Base-by-base conservation (phyloP, 2,797 vertebrate species). In the Gallinago nigripennis region DNA sequence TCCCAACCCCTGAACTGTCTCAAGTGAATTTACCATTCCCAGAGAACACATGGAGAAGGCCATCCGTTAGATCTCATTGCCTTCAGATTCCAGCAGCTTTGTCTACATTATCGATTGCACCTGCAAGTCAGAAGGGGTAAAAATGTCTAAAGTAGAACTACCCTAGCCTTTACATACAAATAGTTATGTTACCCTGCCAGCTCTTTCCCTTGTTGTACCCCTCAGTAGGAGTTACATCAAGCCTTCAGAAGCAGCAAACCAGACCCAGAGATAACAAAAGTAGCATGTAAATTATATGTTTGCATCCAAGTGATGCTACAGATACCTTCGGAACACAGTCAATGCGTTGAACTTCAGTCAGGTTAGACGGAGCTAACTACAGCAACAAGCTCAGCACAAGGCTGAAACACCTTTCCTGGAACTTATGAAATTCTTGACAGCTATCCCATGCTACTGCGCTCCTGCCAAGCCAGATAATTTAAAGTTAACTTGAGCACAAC, bases 381-480 rank as follows among this genome's bases (percentile, higher is more conserved):
- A 86, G 76, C 10, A 72, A 66, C 12, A 39, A 79, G 21, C 12
- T 41, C 56, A 68, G 45, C 0, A 5, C 9, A 53, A 65, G 15
- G 50, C 33, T 84, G 54, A 76, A 76, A 66, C 9, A 21, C 4
- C 24, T 86, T 46, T 70, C 11, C 51, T 79, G 46, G 18, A 88
- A 88, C 23, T 43, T 31, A 12, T 14, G 48, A 76, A 79, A 58
- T 54, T 69, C 81, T 46, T 66, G 58, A 37, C 37, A 37, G 33
- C 43, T 57, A 21, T 6, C 4, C 46, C 53, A 57, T 1, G 0
- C 11, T 76, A 21, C 51, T 27, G 10, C 0, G 0, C 5, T 58
- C 27, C 39, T 51, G 71, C 35, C 60, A 87, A 54, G 20, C 8
- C 39, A 82, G 24, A 11, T 66, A 70, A 83, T 37, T 90, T 39